phyloP scores from a whole-genome alignment of 2,888 invertebrate genomes.

The Helicoverpa assulta region DNA sequence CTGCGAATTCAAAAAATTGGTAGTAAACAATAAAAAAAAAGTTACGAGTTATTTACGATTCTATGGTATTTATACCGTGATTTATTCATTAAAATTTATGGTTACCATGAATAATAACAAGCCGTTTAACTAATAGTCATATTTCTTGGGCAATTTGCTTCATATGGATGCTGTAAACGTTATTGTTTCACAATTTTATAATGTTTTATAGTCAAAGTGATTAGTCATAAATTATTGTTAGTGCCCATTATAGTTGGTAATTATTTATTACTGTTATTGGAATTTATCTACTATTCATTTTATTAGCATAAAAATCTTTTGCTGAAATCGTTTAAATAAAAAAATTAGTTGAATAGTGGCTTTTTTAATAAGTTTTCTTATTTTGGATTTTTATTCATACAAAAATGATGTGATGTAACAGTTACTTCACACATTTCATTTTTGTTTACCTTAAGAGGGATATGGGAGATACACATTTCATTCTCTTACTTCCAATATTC shows the following conservation, averaged over 20 bases:
- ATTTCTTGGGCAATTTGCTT: background rate
- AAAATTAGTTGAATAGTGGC: too few relatives aligned
- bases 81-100: constrained; percentile 21
- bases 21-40: constrained; percentile 10
- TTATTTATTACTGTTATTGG: background rate
- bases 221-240: background rate
- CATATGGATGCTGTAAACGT: background rate
- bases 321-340: too few relatives aligned
- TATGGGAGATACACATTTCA: too few relatives aligned
- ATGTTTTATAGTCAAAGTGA: background rate
- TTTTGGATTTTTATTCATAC: too few relatives aligned
- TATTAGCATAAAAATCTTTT: too few relatives aligned
- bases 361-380: too few relatives aligned
- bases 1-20: background rate
- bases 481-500: too few relatives aligned
- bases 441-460: too few relatives aligned
- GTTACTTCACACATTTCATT: too few relatives aligned
- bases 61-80: background rate
- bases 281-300: background rate
- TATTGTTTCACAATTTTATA: constrained; percentile 5
- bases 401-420: too few relatives aligned
- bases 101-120: constrained; percentile 20
- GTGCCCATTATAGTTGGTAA: too few relatives aligned
- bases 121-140: constrained; percentile 1
- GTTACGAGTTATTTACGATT: constrained; percentile 3